These are phyloP conservation scores for Lepisosteus osseus DNA, from an alignment of 2,113 vertebrate genomes.

Conservation along the genomic window DNA sequence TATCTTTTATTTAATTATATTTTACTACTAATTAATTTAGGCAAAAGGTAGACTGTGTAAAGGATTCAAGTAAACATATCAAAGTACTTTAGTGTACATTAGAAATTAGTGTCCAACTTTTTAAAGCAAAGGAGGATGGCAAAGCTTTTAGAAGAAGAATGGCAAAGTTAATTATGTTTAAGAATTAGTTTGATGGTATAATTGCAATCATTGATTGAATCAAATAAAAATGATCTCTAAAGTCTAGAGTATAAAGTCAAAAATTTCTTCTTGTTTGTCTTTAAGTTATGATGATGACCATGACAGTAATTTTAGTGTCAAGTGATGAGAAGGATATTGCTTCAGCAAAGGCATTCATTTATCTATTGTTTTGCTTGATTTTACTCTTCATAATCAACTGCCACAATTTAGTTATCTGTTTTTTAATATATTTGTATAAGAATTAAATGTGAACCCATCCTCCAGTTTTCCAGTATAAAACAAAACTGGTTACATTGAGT, in stretches of 20 bases:
- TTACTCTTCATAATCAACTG: not conserved
- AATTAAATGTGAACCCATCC: not conserved
- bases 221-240: conserved; percentile 19
- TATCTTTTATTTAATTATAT: not conserved
- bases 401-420: not conserved
- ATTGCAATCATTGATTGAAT: conserved; percentile 25
- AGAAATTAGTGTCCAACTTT: not conserved
- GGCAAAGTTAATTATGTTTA: conserved; percentile 25
- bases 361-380: not conserved
- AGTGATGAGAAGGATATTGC: not conserved
- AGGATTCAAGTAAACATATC: not conserved
- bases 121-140: conserved; percentile 7
- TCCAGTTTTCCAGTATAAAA: not conserved
- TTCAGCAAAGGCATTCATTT: not conserved
- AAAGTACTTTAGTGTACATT: conserved; percentile 10
- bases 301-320: conserved; percentile 20
- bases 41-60: not conserved
- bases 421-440: not conserved
- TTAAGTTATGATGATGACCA: conserved; percentile 10
- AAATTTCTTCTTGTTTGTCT: conserved; percentile 17
- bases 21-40: not conserved
- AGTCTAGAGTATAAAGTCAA: conserved; percentile 13
- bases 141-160: conserved; percentile 21
- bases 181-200: conserved; percentile 18
- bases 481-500: not conserved